Percentiles rank a stretch among this genome's conserved stretches.
Conservation (phyloP, 1,140 invertebrate species). For the Panagrolaimus sp. region DNA sequence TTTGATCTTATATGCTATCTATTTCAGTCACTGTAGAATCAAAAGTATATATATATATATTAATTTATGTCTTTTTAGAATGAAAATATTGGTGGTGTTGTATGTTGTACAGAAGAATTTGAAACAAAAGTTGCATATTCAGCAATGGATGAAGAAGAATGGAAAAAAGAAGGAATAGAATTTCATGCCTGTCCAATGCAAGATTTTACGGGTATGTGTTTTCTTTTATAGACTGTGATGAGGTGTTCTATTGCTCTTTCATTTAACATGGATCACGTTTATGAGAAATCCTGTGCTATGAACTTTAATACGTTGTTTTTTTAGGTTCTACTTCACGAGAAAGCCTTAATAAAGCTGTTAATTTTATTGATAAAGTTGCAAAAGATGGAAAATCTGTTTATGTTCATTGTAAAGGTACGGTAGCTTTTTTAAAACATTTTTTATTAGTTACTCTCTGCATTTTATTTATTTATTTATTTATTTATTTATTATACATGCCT, state of each 20-base stretch:
- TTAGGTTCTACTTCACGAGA: constrained; percentile 83
- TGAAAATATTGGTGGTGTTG: constrained; percentile 81
- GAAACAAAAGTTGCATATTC: constrained; percentile 67
- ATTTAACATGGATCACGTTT: background rate
- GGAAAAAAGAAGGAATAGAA: constrained; percentile 73
- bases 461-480: too few species aligned
- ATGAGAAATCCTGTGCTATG: background rate
- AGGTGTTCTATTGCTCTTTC: background rate
- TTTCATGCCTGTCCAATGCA: constrained; percentile 72
- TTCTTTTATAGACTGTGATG: background rate
- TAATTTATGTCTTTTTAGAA: constrained; percentile 70
- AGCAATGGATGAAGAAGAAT: constrained; percentile 66
- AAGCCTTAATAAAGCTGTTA: constrained; percentile 75
- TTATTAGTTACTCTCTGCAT: too few species aligned
- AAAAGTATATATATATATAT: too few species aligned
- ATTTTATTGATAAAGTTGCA: constrained; percentile 76
- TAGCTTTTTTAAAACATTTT: background rate
- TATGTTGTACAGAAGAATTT: constrained; percentile 96
- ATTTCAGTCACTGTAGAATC: too few species aligned
- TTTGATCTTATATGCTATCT: too few species aligned
- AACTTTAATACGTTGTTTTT: constrained; percentile 57
- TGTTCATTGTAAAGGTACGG: constrained; percentile 78
- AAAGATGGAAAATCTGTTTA: constrained; percentile 72
- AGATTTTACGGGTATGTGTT: constrained; percentile 72
- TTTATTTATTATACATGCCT: too few species aligned